Percentiles rank a stretch among this genome's conserved stretches.
Conservation (phyloP, 2,797 vertebrate species). For the Galaxias olidus region DNA sequence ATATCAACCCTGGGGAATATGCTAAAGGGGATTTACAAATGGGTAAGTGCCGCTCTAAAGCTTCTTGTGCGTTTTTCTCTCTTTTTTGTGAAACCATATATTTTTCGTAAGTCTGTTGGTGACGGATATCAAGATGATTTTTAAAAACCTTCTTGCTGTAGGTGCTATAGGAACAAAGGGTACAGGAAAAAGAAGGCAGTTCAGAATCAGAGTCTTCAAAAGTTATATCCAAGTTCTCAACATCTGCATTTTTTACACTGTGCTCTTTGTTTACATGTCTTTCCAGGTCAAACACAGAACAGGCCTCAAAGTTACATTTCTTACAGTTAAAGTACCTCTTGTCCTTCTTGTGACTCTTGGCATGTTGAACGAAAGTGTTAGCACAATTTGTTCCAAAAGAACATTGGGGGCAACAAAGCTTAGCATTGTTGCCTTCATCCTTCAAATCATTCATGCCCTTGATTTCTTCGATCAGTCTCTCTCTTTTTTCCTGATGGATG, state of each 20-base stretch:
- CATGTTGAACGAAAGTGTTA: constrained; percentile 94
- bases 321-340: constrained; percentile 93
- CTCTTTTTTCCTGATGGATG: constrained; percentile 86
- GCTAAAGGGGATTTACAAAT: constrained; percentile 50
- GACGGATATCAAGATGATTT: constrained; percentile 87
- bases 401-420: constrained; percentile 94
- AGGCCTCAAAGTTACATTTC: constrained; percentile 91
- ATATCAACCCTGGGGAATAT: constrained; percentile 53
- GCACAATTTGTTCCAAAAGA: constrained; percentile 94
- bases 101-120: constrained; percentile 71
- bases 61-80: constrained; percentile 44
- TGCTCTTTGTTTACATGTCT: constrained; percentile 88
- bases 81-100: constrained; percentile 41
- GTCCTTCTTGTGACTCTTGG: constrained; percentile 96
- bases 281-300: constrained; percentile 87
- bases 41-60: constrained; percentile 42
- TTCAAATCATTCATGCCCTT: constrained; percentile 84
- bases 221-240: constrained; percentile 54
- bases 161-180: constrained; percentile 87
- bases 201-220: constrained; percentile 56
- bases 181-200: constrained; percentile 78
- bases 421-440: constrained; percentile 84
- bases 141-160: constrained; percentile 85
- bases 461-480: constrained; percentile 84
- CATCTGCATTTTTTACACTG: constrained; percentile 76